A percentile compares a stretch with the other conserved stretches of the same genome.
These are phyloP conservation scores for Smutsia temminckii DNA, from an alignment of 2,797 vertebrate genomes.

Conservation along the genomic window DNA sequence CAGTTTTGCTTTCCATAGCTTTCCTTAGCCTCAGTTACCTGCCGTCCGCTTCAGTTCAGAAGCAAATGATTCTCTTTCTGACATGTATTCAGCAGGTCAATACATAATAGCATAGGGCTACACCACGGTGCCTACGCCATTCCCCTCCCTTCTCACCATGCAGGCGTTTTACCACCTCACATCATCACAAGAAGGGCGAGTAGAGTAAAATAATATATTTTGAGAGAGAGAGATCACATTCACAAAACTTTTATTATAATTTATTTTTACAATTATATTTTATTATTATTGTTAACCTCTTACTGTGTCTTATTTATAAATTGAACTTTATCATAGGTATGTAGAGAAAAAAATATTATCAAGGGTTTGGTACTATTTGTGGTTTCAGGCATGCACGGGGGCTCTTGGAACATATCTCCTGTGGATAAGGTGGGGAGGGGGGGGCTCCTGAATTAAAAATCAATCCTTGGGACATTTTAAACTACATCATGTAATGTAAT, in stretches of 20 bases:
- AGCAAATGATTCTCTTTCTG: not conserved
- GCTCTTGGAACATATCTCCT: not conserved
- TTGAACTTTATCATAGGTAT: not conserved
- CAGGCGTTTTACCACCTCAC: not conserved
- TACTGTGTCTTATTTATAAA: not conserved
- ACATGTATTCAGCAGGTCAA: not conserved
- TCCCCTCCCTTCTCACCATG: not conserved
- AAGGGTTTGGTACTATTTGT: not conserved
- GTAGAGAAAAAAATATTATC: not conserved
- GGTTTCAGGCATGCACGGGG: not conserved
- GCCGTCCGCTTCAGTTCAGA: not conserved
- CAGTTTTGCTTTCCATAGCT: not conserved
- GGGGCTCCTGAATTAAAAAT: not conserved
- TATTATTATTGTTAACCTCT: not conserved
- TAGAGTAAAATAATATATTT: not conserved
- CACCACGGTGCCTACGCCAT: not conserved
- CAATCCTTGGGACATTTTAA: not conserved
- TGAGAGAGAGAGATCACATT: not conserved
- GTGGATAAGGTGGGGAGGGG: not conserved
- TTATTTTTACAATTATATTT: not conserved
- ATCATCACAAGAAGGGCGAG: not conserved
- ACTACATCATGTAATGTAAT: not conserved
- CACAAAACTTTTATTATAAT: not conserved
- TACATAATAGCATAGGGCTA: not conserved
- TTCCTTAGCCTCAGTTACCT: not conserved